Conservation (phyloP, 2,113 vertebrate species). For the Arvicanthis niloticus region DNA sequence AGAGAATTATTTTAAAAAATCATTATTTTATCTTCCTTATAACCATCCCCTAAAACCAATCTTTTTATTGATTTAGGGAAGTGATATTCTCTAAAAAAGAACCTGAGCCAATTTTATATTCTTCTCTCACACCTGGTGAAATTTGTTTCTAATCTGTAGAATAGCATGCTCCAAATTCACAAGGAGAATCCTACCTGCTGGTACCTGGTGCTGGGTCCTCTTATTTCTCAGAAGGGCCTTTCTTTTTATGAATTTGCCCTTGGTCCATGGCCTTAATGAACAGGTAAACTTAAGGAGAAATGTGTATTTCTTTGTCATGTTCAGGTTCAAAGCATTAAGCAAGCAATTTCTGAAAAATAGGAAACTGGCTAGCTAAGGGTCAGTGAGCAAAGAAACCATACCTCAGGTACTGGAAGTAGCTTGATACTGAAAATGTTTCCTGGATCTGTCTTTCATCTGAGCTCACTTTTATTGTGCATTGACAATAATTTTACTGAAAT, state of each 20-base stretch:
- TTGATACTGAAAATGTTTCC: background rate
- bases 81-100: background rate
- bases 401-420: background rate
- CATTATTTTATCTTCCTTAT: background rate
- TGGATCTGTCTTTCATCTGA: background rate
- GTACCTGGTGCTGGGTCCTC: too few relatives aligned
- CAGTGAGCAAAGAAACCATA: background rate
- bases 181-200: fast-evolving
- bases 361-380: background rate
- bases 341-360: slow-evolving; percentile 48
- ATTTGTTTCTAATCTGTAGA: background rate
- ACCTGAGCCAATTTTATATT: slow-evolving; percentile 40
- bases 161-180: background rate
- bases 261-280: background rate
- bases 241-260: background rate
- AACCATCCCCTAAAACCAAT: slow-evolving; percentile 1
- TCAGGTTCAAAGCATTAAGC: background rate
- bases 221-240: background rate
- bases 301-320: background rate
- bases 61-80: slow-evolving; percentile 29
- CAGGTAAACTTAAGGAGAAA: background rate
- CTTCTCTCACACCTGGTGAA: background rate
- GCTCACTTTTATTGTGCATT: background rate
- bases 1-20: slow-evolving; percentile 10
- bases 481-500: background rate